Evolutionary conservation across 2,888 invertebrate genomes (phyloP).

Genomic region (Boloria euphrosyne): DNA sequence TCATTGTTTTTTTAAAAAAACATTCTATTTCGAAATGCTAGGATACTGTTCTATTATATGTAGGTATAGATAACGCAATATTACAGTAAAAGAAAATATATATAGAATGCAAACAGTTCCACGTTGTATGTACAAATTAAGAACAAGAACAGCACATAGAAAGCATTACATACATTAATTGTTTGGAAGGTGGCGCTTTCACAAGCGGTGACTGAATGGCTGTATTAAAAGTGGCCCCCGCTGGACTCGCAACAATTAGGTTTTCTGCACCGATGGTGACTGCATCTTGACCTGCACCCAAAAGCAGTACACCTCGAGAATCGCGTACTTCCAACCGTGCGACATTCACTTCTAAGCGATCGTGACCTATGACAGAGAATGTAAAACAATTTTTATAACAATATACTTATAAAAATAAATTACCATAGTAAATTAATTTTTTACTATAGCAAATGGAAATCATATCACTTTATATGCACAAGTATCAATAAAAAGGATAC

Average conservation of each 20-base stretch:
- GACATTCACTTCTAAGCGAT: constrained; percentile 91
- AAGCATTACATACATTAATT: constrained; percentile 86
- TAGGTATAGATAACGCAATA: too few species aligned
- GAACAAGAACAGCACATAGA: too few species aligned
- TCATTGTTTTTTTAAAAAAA: too few species aligned
- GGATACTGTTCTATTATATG: too few species aligned
- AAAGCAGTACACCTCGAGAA: constrained; percentile 87
- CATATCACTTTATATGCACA: neutral
- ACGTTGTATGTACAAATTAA: too few species aligned
- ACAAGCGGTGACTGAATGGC: constrained; percentile 94
- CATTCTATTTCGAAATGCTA: too few species aligned
- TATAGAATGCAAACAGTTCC: too few species aligned
- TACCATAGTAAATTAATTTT: neutral
- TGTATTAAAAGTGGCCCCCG: constrained; percentile 92
- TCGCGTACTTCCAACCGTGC: constrained; percentile 91
- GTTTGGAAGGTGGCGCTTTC: constrained; percentile 91
- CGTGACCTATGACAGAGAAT: constrained; percentile 83
- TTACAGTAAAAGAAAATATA: too few species aligned
- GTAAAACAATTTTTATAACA: too few species aligned
- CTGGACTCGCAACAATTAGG: constrained; percentile 90
- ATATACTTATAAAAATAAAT: neutral
- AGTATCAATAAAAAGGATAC: neutral
- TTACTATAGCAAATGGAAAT: neutral
- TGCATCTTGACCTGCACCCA: constrained; percentile 90
- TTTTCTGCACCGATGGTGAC: constrained; percentile 92